Evolutionary conservation across 2,113 vertebrate species (phyloP), one percentile per base, ranked within the genome.

Genomic region (Alectura lathami): DNA sequence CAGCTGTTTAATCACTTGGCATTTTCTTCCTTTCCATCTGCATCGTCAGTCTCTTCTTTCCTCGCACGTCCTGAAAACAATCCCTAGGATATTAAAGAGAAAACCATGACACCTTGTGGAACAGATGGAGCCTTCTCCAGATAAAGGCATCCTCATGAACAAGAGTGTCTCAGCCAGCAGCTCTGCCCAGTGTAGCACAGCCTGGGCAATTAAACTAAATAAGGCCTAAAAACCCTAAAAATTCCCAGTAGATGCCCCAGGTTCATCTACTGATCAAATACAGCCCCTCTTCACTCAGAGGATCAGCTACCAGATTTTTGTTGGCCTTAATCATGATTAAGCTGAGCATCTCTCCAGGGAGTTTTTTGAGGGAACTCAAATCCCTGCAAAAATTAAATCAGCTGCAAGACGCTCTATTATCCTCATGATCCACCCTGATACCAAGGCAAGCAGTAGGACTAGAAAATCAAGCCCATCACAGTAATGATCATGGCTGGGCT

Each of bases 281-380:
- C 54, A 88, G 45, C 50, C 72, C 38, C 79, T 83, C 79, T 88
- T 80, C 36, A 11, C 69, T 75, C 68, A 82, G 76, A 91, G 68
- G 91, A 96, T 91, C 85, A 94, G 89, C 91, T 80, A 84, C 34
- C 48, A 89, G 93, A 81, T 94, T 94, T 95, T 79, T 90, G 88
- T 75, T 91, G 88, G 57, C 88, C 69, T 97, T 96, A 95, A 97
- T 95, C 94, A 36, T 36, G 86, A 83, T 91, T 96, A 96, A 95
- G 83, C 88, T 90, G 57, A 86, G 80, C 24, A 20, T 72, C 76
- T 74, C 83, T 88, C 47, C 51, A 45, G 82, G 38, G 63, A 96
- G 42, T 74, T 93, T 89, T 83, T 75, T 60, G n/a, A 83, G 38
- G n/a, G 68, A 90, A 90, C 53, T 90, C 51, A 94, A 95, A 96